Evolutionary conservation across 53 echinoderm and acorn worm species (phyloP).

Genomic region (Holothuria leucospilota): DNA sequence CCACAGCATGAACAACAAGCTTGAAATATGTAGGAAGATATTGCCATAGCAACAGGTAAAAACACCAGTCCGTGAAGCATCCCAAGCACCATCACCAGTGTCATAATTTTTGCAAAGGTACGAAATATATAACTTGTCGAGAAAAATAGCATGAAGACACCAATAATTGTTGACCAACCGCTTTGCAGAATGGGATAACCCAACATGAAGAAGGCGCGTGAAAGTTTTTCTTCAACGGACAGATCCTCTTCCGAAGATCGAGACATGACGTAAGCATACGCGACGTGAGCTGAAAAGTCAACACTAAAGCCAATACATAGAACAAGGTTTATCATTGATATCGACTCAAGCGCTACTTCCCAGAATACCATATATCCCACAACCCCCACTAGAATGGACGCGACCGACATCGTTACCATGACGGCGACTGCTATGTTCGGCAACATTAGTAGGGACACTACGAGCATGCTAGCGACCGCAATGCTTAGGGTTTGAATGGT

Average conservation of each 20-base stretch:
- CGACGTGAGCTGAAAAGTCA: conserved; percentile 79
- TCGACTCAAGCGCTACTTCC: conserved; percentile 69
- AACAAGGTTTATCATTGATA: conserved; percentile 78
- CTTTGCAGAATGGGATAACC: conserved; percentile 76
- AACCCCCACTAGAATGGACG: conserved; percentile 70
- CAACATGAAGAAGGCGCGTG: conserved; percentile 25
- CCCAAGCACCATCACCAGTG: conserved; percentile 72
- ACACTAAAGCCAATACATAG: conserved; percentile 83
- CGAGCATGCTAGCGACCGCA: conserved; percentile 75
- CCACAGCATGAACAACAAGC: not conserved
- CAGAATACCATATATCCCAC: conserved; percentile 76
- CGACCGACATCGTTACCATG: conserved; percentile 75
- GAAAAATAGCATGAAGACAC: conserved; percentile 46
- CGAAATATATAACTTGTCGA: conserved; percentile 71
- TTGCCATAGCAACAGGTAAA: conserved; percentile 56
- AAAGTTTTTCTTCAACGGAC: not conserved
- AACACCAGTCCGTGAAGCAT: conserved; percentile 70
- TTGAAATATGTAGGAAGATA: not conserved
- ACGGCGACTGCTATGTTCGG: conserved; percentile 79
- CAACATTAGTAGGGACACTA: conserved; percentile 76
- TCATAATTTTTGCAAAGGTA: conserved; percentile 80
- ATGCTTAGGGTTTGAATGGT: not conserved
- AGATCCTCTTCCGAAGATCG: not conserved
- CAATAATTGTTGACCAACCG: conserved; percentile 69
- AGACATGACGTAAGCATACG: conserved; percentile 44